Evolutionary conservation across 92 coral and sea anemone genomes (phyloP).

Genomic region (Actinernus sp.): DNA sequence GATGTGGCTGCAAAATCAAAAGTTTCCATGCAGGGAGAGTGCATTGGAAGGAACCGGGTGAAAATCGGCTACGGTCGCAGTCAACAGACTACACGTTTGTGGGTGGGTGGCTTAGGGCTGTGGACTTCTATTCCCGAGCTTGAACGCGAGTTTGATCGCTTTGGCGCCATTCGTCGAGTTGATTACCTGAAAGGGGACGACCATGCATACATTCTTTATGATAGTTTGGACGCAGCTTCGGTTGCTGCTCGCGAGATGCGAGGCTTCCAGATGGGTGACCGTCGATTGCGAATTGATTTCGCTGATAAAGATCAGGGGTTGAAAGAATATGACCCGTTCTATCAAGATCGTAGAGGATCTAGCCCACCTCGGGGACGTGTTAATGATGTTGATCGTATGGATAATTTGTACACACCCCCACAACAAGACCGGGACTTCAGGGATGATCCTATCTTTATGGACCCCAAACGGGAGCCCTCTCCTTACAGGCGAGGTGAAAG

Average conservation of each 20-base stretch:
- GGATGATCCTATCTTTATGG: conserved; percentile 72
- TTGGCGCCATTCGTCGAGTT: conserved; percentile 97
- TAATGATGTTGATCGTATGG: conserved; percentile 70
- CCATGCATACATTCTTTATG: conserved; percentile 99
- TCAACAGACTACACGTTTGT: conserved; percentile 98
- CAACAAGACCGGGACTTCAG: conserved; percentile 77
- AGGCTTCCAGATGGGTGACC: conserved; percentile 94
- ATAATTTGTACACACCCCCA: conserved; percentile 60
- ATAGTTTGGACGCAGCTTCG: conserved; percentile 99
- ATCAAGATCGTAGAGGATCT: conserved; percentile 60
- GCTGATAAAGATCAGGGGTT: conserved; percentile 98
- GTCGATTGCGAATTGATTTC: conserved; percentile 97
- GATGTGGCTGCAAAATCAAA: conserved; percentile 98
- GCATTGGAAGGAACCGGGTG: conserved; percentile 95
- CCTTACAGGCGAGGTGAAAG: conserved; percentile 74
- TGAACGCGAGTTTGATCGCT: conserved; percentile 98
- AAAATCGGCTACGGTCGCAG: conserved; percentile 99
- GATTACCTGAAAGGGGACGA: conserved; percentile 97
- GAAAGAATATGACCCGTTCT: conserved; percentile 85
- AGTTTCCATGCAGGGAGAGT: conserved; percentile 94
- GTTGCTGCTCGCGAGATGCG: conserved; percentile 99
- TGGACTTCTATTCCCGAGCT: conserved; percentile 96
- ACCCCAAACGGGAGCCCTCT: conserved; percentile 79
- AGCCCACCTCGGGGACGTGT: conserved; percentile 84
- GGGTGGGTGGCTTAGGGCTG: conserved; percentile 99